These are phyloP conservation scores for Amphipoea lucens DNA, from an alignment of 2,888 invertebrate genomes.

Conservation along the genomic window DNA sequence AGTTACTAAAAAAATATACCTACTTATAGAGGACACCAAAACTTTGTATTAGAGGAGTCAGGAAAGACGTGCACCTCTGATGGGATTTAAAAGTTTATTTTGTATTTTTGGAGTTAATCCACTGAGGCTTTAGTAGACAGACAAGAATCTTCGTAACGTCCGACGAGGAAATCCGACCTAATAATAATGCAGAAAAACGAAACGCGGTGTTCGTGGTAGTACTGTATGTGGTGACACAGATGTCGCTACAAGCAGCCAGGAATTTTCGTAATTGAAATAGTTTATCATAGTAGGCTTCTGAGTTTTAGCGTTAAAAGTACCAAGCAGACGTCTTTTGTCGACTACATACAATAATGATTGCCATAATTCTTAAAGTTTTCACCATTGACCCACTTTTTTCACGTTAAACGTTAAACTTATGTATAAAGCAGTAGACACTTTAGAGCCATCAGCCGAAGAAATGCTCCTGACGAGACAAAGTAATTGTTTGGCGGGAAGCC, in stretches of 20 bases:
- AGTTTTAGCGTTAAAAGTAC: neutral
- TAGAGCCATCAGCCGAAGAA: slow-evolving; percentile 82
- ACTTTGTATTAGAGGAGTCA: slow-evolving; percentile 30
- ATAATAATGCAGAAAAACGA: neutral
- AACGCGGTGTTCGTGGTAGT: neutral
- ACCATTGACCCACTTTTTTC: slow-evolving; percentile 51
- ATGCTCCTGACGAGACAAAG: slow-evolving; percentile 85
- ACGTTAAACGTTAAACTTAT: slow-evolving; percentile 60
- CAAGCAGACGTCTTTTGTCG: no score
- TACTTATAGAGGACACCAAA: neutral
- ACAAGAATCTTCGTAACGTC: neutral
- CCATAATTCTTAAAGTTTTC: slow-evolving; percentile 5
- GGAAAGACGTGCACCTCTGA: slow-evolving; percentile 41
- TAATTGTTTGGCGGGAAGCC: slow-evolving; percentile 87
- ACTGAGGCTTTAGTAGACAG: slow-evolving; percentile 14
- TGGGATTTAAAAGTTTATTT: slow-evolving; percentile 48
- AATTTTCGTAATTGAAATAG: neutral
- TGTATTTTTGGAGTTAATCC: slow-evolving; percentile 24
- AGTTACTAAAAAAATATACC: neutral
- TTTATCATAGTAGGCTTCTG: no score
- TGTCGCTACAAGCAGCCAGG: neutral
- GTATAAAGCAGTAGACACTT: slow-evolving; percentile 70
- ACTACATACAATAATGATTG: neutral
- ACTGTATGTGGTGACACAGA: neutral
- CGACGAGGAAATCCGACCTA: neutral